Evolutionary conservation across 2,888 invertebrate species (phyloP).

Genomic region (Trichopoda pennipes): DNA sequence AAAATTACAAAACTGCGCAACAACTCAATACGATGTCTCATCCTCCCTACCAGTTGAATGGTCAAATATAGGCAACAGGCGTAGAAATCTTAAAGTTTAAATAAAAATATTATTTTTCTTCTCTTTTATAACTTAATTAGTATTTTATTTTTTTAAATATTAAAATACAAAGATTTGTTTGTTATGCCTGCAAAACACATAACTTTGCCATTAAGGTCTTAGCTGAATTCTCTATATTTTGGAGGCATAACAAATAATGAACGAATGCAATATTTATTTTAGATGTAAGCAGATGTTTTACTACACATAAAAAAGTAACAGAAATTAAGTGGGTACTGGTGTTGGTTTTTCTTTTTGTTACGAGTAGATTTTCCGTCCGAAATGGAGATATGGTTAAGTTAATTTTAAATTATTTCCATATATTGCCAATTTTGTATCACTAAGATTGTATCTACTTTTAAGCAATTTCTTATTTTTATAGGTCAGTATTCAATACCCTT

Average conservation of each 20-base stretch:
- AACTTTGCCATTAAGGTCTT: slow-evolving; percentile 14
- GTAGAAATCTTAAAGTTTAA: slow-evolving; percentile 76
- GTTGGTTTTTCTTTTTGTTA: slow-evolving; percentile 39
- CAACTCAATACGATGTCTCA: slow-evolving; percentile 72
- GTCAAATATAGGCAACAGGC: slow-evolving; percentile 78
- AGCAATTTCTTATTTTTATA: neutral
- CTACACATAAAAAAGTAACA: slow-evolving; percentile 4
- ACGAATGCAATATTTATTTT: slow-evolving; percentile 50
- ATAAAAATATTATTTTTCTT: neutral
- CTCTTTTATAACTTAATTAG: neutral
- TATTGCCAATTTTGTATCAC: slow-evolving; percentile 54
- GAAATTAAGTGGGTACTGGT: slow-evolving; percentile 54
- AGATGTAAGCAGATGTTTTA: slow-evolving; percentile 17
- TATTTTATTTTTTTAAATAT: slow-evolving; percentile 23
- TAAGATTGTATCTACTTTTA: slow-evolving; percentile 15
- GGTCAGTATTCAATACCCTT: neutral
- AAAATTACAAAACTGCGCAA: slow-evolving; percentile 84
- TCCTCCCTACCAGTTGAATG: slow-evolving; percentile 79
- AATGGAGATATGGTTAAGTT: slow-evolving; percentile 14
- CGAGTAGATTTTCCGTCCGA: slow-evolving; percentile 6
- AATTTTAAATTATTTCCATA: slow-evolving; percentile 31
- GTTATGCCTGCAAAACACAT: slow-evolving; percentile 70
- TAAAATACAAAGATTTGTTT: slow-evolving; percentile 71
- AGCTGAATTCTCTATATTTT: slow-evolving; percentile 22
- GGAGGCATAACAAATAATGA: slow-evolving; percentile 74